Evolutionary conservation across 2,888 invertebrate species (phyloP), one percentile per base, ranked within the genome.

Genomic region (Listrodromus nycthemerus): DNA sequence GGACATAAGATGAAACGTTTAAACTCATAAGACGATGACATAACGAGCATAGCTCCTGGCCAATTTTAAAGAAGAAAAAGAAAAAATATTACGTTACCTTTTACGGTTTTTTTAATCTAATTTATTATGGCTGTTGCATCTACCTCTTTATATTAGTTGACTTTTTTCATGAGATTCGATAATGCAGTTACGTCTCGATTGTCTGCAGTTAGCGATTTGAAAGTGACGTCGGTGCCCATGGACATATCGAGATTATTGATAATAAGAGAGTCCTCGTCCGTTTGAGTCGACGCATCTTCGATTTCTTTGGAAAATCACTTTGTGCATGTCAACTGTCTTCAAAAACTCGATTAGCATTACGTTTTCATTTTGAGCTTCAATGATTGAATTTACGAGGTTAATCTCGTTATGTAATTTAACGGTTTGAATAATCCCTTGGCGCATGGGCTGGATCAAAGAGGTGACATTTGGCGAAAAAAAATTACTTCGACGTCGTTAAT

Each of bases 401-500:
- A 66, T 63, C 50, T 83, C 70, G 70, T 86, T 83, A 24, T 82
- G 48, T 50, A 45, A 52, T 83, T 86, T 79, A 1, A 80, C 41
- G 1, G 75, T 48, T 76, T 81, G 33, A 21, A 85, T 73, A 8
- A 85, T 85, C 1, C 79, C 86, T 66, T 86, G 84, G 50, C 83
- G 79, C 48, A 75, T 33, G n/a, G 85, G 81, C 45, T 83, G 80
- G 19, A 84, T 82, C 6, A 80, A 33, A 21, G 86, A 84, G 27
- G 89, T 88, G 19, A 82, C 83, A 82, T 89, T 89, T 58, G 88
- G 86, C 13, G 90, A 89, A n/a, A 91, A 83, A 86, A 90, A 90
- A 13, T 80, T 7, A 90, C 50, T 76, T 88, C 84, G 61, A 89
- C 86, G 73, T 86, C 84, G 7, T 71, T 52, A 27, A 84, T 73